Conservation (phyloP, 1,140 invertebrate genomes). For the Drosophila oshimai region DNA sequence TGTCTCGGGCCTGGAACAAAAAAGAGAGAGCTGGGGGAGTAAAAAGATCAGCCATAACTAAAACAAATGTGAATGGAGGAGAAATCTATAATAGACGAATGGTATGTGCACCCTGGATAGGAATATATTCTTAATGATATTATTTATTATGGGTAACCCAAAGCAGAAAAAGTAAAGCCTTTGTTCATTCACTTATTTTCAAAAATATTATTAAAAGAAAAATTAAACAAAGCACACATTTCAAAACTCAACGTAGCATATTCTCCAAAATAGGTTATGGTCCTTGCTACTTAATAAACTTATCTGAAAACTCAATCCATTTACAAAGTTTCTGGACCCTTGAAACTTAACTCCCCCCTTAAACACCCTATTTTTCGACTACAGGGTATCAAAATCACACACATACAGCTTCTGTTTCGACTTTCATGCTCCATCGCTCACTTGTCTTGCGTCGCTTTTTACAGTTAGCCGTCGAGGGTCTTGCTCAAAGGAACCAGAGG, state of each 20-base stretch:
- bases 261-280: no score
- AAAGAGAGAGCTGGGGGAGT: not conserved
- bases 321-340: no score
- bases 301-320: no score
- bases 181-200: no score
- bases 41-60: constrained; percentile 19
- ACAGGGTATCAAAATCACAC: constrained; percentile 46
- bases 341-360: not conserved
- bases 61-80: constrained; percentile 3
- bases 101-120: not conserved
- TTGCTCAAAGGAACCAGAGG: no score
- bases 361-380: not conserved
- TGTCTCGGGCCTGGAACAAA: constrained; percentile 14
- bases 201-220: no score
- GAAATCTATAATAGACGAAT: not conserved
- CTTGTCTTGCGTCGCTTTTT: constrained; percentile 61
- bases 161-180: no score
- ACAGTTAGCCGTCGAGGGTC: constrained; percentile 66
- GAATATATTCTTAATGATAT: no score
- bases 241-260: no score
- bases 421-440: constrained; percentile 74
- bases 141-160: no score
- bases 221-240: no score
- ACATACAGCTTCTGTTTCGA: constrained; percentile 26
- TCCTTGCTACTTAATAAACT: no score